These are phyloP conservation scores for Rhopalosiphum maidis DNA, from an alignment of 1,140 invertebrate species.

Conservation along the genomic window DNA sequence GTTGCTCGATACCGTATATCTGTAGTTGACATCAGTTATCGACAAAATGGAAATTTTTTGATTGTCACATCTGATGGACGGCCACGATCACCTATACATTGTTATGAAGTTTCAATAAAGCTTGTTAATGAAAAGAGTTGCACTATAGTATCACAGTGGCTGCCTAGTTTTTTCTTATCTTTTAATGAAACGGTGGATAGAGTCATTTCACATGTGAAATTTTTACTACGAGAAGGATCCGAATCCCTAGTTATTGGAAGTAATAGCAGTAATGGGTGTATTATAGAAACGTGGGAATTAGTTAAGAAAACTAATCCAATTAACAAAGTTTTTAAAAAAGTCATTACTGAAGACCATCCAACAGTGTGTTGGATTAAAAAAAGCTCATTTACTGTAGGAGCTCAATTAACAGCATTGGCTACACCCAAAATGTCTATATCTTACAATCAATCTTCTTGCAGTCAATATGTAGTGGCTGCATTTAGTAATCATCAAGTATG, in stretches of 20 bases:
- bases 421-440: slow-evolving; percentile 55
- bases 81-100: slow-evolving; percentile 61
- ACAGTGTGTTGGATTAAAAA: slow-evolving; percentile 51
- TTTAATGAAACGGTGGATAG: slow-evolving; percentile 58
- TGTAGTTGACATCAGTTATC: slow-evolving; percentile 76
- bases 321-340: slow-evolving; percentile 52
- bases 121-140: slow-evolving; percentile 68
- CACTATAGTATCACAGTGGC: slow-evolving; percentile 73
- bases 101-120: slow-evolving; percentile 66
- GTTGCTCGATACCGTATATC: slow-evolving; percentile 76
- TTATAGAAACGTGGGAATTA: slow-evolving; percentile 87
- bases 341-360: slow-evolving; percentile 53
- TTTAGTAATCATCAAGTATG: slow-evolving; percentile 55
- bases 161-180: slow-evolving; percentile 77
- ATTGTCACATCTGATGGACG: slow-evolving; percentile 77
- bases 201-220: slow-evolving; percentile 67
- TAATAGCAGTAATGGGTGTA: slow-evolving; percentile 70
- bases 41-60: slow-evolving; percentile 81
- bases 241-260: slow-evolving; percentile 81
- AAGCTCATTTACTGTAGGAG: slow-evolving; percentile 46
- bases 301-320: slow-evolving; percentile 69
- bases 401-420: slow-evolving; percentile 46
- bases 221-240: slow-evolving; percentile 80
- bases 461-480: slow-evolving; percentile 49
- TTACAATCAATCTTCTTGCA: slow-evolving; percentile 46